phyloP scores from a whole-genome alignment of 37 sponge, comb jelly and placozoan genomes.

The Lycopodina hypogea region DNA sequence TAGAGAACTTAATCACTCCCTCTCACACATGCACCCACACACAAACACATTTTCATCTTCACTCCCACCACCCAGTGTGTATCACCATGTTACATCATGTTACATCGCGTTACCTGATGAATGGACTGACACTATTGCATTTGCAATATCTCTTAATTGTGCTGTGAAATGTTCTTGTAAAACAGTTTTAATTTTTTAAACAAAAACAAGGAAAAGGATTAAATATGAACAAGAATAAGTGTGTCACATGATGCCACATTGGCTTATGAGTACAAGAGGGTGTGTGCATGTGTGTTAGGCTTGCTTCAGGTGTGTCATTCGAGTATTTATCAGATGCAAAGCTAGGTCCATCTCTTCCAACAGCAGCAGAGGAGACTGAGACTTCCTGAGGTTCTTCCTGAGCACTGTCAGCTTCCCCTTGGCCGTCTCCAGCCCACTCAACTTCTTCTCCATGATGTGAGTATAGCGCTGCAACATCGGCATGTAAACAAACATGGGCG shows the following conservation, averaged over 20 bases:
- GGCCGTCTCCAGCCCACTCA: conserved; percentile 28
- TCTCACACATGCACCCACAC: neutral
- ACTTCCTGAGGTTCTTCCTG: conserved; percentile 38
- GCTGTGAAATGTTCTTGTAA: no score
- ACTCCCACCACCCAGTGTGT: no score
- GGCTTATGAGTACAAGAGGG: no score
- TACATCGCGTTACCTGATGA: no score
- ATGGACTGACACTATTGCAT: no score
- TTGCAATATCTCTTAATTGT: no score
- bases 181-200: no score
- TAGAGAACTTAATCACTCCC: neutral
- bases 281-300: no score
- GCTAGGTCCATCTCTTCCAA: conserved; percentile 49
- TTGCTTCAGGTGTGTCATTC: neutral
- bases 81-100: no score
- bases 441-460: conserved; percentile 20
- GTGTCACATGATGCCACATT: no score
- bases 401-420: conserved; percentile 31
- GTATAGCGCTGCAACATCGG: conserved; percentile 33
- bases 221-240: no score
- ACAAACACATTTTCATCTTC: neutral
- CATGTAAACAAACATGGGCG: neutral
- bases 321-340: conserved; percentile 31
- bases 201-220: no score
- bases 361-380: conserved; percentile 35